Conservation (phyloP, 2,888 invertebrate species). For the Meandrusa payeni region DNA sequence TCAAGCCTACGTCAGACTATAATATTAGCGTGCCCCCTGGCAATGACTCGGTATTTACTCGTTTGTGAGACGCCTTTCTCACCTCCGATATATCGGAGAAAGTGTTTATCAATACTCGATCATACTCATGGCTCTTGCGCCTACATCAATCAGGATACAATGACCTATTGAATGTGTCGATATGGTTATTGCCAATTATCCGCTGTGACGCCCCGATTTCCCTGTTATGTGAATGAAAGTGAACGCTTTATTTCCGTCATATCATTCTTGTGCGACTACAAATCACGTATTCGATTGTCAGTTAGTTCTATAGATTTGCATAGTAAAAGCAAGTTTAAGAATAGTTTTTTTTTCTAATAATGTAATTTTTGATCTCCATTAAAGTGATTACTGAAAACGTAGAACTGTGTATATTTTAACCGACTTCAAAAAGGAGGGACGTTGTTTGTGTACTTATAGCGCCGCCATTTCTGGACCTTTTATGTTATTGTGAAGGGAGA, state of each 20-base stretch:
- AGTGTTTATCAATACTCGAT: conserved; percentile 47
- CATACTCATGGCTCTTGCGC: conserved; percentile 55
- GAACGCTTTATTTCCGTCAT: conserved; percentile 8
- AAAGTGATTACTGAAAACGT: too few species aligned
- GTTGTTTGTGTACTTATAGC: too few species aligned
- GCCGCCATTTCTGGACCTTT: too few species aligned
- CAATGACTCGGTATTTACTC: conserved; percentile 50
- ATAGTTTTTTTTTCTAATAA: too few species aligned
- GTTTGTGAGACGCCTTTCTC: conserved; percentile 52
- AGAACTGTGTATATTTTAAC: too few species aligned
- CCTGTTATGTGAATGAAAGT: conserved; percentile 17
- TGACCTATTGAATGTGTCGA: conserved; percentile 30
- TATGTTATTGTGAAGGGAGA: too few species aligned
- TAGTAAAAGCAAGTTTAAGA: too few species aligned
- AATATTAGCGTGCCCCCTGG: conserved; percentile 37
- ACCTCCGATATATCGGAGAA: conserved; percentile 54
- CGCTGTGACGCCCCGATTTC: conserved; percentile 18
- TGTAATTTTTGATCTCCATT: too few species aligned
- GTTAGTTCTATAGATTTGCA: too few species aligned
- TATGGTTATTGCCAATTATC: conserved; percentile 23
- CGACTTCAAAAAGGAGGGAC: too few species aligned
- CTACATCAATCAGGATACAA: conserved; percentile 47
- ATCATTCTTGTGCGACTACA: neutral
- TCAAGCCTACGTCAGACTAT: neutral
- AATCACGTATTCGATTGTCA: neutral